phyloP scores from a whole-genome alignment of 2,797 vertebrate species.

The Melanotaenia pygmaea region DNA sequence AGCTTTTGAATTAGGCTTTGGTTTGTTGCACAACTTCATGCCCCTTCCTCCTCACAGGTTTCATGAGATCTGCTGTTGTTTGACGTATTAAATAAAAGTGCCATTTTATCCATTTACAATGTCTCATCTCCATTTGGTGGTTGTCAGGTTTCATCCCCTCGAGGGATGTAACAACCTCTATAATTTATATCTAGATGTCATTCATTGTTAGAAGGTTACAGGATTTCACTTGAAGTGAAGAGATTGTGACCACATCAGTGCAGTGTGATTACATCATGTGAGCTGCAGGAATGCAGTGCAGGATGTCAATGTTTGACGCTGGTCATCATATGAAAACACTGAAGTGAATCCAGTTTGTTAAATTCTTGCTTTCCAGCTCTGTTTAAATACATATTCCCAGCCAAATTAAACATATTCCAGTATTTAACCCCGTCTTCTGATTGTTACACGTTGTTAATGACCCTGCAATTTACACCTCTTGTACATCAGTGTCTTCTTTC shows the following conservation, averaged over 20 bases:
- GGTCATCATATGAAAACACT: conserved; percentile 9
- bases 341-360: conserved; percentile 18
- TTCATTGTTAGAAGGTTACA: conserved; percentile 17
- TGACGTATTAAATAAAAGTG: too few relatives aligned
- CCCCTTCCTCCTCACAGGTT: too few relatives aligned
- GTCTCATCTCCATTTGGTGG: too few relatives aligned
- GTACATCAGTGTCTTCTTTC: conserved; percentile 49
- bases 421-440: conserved; percentile 57
- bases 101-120: too few relatives aligned
- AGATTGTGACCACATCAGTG: conserved; percentile 25
- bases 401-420: conserved; percentile 48
- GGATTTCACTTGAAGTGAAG: conserved; percentile 7
- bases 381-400: conserved; percentile 42
- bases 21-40: too few relatives aligned
- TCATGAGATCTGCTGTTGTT: too few relatives aligned
- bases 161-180: background rate
- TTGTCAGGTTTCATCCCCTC: too few relatives aligned
- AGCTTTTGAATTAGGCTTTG: too few relatives aligned
- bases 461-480: conserved; percentile 54
- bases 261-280: conserved; percentile 18
- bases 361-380: conserved; percentile 25
- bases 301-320: conserved; percentile 1
- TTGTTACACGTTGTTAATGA: conserved; percentile 49
- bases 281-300: conserved; percentile 2
- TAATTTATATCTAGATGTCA: background rate